phyloP scores from a whole-genome alignment of 1,140 invertebrate species.

The Orius insidiosus region DNA sequence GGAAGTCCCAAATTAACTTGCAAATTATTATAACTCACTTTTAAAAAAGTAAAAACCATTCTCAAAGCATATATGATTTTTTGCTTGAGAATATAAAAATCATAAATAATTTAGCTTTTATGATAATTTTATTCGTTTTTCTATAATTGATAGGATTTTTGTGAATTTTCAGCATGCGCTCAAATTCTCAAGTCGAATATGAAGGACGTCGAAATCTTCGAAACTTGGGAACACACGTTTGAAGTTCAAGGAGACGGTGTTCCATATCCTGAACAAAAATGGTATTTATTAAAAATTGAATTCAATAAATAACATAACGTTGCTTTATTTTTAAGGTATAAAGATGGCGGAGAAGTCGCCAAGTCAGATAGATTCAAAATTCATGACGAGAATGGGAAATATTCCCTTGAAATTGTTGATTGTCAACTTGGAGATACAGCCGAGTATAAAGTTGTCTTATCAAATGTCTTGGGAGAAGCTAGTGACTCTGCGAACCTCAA shows the following conservation, averaged over 20 bases:
- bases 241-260: conserved; percentile 50
- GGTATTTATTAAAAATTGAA: conserved; percentile 29
- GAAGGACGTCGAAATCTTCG: conserved; percentile 52
- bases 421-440: conserved; percentile 54
- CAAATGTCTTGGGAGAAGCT: conserved; percentile 57
- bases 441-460: conserved; percentile 53
- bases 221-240: conserved; percentile 53
- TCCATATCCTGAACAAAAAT: conserved; percentile 57
- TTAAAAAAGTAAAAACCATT: too few species aligned
- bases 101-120: background rate
- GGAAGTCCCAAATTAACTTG: too few species aligned
- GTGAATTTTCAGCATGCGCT: conserved; percentile 45
- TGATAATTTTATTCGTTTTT: background rate
- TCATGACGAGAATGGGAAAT: conserved; percentile 48
- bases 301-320: background rate
- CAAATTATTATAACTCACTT: too few species aligned
- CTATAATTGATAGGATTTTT: background rate
- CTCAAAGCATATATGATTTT: too few species aligned
- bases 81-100: background rate
- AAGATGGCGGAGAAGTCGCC: conserved; percentile 45
- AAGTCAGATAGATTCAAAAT: conserved; percentile 41
- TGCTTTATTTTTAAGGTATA: conserved; percentile 24
- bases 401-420: conserved; percentile 46
- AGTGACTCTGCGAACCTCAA: conserved; percentile 46
- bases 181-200: conserved; percentile 50